Conservation (phyloP, 1,140 invertebrate genomes). For the Scaptomyza graminum region DNA sequence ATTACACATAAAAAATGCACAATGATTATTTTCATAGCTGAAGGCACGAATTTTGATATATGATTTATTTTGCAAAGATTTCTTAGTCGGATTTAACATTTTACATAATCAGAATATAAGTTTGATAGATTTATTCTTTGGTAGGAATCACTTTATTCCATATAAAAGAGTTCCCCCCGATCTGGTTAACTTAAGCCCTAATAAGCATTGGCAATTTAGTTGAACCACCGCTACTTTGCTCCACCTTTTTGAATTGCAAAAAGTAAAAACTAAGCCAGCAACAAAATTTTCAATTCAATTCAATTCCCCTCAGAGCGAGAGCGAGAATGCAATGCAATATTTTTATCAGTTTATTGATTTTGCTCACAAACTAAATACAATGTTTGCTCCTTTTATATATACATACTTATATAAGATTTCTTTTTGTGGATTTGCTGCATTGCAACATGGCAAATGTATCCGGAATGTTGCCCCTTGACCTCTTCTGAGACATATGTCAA, state of each 20-base stretch:
- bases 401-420: too few relatives aligned
- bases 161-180: too few relatives aligned
- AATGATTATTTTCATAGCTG: slow-evolving; percentile 10
- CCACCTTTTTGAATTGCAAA: slow-evolving; percentile 13
- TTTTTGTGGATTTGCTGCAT: slow-evolving; percentile 11
- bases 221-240: too few relatives aligned
- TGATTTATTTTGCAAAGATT: not conserved
- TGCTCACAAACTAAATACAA: slow-evolving; percentile 42
- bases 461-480: slow-evolving; percentile 30
- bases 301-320: slow-evolving; percentile 22
- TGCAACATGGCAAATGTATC: slow-evolving; percentile 57
- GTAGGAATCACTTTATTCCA: too few relatives aligned
- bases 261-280: slow-evolving; percentile 34
- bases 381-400: not conserved
- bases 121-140: too few relatives aligned
- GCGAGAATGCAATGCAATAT: slow-evolving; percentile 56
- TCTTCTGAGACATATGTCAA: slow-evolving; percentile 66
- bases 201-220: too few relatives aligned
- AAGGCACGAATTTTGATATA: too few relatives aligned
- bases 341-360: slow-evolving; percentile 81
- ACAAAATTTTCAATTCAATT: slow-evolving; percentile 53
- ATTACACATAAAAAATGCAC: not conserved
- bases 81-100: not conserved
- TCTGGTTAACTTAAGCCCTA: too few relatives aligned
- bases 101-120: too few relatives aligned